Percentiles rank a stretch among this genome's conserved stretches.
These are phyloP conservation scores for Ancistrus triradiatus DNA, from an alignment of 2,113 vertebrate genomes.

Conservation along the genomic window DNA sequence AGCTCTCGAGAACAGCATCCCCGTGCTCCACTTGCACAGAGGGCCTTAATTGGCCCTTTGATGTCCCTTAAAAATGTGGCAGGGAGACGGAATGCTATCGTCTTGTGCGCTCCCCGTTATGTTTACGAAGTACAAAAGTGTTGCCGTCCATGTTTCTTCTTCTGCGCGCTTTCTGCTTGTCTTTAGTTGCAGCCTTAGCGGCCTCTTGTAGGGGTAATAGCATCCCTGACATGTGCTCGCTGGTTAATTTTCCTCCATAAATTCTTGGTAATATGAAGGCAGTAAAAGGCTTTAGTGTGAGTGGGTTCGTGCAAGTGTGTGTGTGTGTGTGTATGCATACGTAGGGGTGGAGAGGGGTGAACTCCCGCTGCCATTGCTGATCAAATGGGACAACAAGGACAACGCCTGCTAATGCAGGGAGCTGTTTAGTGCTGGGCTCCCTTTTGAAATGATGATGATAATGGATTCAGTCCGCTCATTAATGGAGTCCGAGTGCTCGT, in stretches of 20 bases:
- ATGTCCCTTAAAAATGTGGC: constrained; percentile 85
- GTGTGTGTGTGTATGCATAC: constrained; percentile 27
- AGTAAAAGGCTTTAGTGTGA: constrained; percentile 10
- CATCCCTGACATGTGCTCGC: constrained; percentile 26
- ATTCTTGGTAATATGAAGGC: constrained; percentile 28
- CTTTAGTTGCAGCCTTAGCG: constrained; percentile 38
- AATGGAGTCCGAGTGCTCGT: constrained; percentile 99
- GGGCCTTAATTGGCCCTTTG: constrained; percentile 97
- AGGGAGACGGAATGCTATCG: constrained; percentile 59
- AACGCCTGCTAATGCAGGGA: constrained; percentile 92
- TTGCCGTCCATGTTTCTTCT: constrained; percentile 33
- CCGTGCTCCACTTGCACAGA: constrained; percentile 80
- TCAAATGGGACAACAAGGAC: constrained; percentile 97
- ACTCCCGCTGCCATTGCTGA: constrained; percentile 90
- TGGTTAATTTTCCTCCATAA: constrained; percentile 35
- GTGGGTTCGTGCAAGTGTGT: constrained; percentile 26
- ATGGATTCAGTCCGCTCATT: constrained; percentile 99
- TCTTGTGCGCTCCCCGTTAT: constrained; percentile 15
- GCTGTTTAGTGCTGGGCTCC: constrained; percentile 93
- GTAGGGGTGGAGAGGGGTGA: constrained; percentile 43
- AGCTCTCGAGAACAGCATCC: constrained; percentile 77
- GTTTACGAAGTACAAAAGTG: constrained; percentile 48
- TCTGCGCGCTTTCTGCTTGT: constrained; percentile 40
- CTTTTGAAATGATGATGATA: constrained; percentile 99
- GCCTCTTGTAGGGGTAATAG: constrained; percentile 30